These are phyloP conservation scores for Syngnathus scovelli DNA, from an alignment of 2,113 vertebrate species.

Conservation along the genomic window DNA sequence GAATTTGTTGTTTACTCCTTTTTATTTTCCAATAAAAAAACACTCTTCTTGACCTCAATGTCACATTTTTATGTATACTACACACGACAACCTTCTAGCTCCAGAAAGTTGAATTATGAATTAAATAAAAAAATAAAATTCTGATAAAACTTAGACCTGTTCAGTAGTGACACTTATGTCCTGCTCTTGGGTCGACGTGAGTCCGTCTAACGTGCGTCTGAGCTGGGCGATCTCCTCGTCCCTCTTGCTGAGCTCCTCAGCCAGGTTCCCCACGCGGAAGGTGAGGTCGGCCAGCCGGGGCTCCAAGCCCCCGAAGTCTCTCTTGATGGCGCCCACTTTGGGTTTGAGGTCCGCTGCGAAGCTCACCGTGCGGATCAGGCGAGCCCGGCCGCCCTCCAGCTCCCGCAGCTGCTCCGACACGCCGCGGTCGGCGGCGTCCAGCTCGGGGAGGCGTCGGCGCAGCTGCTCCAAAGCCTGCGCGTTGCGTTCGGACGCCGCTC, in stretches of 20 bases:
- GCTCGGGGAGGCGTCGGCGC: conserved; percentile 65
- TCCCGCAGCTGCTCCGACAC: conserved; percentile 71
- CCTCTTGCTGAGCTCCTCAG: conserved; percentile 73
- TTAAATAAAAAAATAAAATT: not conserved
- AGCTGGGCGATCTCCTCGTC: conserved; percentile 78
- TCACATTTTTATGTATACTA: not conserved
- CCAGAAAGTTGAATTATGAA: not conserved
- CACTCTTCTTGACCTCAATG: conserved; percentile 16
- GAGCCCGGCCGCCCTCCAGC: conserved; percentile 82
- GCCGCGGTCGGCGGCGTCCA: conserved; percentile 63
- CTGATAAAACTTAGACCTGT: conserved; percentile 62
- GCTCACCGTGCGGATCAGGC: conserved; percentile 77
- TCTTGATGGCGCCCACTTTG: conserved; percentile 78
- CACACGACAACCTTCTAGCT: not conserved
- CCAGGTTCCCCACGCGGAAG: conserved; percentile 79
- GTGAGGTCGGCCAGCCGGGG: conserved; percentile 81
- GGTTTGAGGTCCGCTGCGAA: conserved; percentile 90
- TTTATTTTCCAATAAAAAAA: conserved; percentile 52
- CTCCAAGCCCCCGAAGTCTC: conserved; percentile 78
- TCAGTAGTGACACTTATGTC: conserved; percentile 66
- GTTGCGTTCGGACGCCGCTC: conserved; percentile 73
- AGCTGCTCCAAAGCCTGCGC: conserved; percentile 70
- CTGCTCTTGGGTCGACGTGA: conserved; percentile 63
- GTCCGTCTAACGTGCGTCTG: conserved; percentile 75
- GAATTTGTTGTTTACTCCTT: conserved; percentile 34